Percentiles rank a stretch among this genome's conserved stretches.
Evolutionary conservation across 2,113 vertebrate species (phyloP).

Genomic region (Athene cunicularia): DNA sequence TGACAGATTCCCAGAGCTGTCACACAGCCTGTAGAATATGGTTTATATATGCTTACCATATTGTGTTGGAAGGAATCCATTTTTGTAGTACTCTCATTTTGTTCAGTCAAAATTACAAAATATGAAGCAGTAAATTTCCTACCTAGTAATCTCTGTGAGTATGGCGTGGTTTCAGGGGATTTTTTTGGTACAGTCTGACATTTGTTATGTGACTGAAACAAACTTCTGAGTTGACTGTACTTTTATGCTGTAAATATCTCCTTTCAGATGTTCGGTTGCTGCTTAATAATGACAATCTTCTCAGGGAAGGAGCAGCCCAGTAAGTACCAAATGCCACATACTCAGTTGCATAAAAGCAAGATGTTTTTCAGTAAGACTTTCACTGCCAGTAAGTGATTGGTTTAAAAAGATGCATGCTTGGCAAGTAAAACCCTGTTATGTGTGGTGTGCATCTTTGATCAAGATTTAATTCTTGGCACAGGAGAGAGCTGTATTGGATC

Average conservation of each 20-base stretch:
- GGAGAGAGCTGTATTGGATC: background rate
- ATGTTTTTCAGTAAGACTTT: background rate
- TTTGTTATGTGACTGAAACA: background rate
- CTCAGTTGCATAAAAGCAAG: background rate
- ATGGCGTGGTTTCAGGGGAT: background rate
- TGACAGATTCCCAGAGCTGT: background rate
- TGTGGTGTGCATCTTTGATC: background rate
- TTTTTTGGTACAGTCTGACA: background rate
- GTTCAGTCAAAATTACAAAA: background rate
- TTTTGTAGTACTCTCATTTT: background rate
- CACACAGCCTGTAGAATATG: background rate
- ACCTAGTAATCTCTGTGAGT: background rate
- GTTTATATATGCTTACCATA: background rate
- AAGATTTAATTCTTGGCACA: background rate
- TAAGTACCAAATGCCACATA: constrained; percentile 77
- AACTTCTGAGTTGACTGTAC: background rate
- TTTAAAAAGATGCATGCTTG: background rate
- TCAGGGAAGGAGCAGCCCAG: constrained; percentile 96
- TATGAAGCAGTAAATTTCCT: background rate
- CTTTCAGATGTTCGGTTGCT: constrained; percentile 94
- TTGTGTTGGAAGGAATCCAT: background rate
- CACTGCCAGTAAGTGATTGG: background rate
- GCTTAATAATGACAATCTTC: constrained; percentile 97
- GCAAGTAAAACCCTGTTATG: background rate
- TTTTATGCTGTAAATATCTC: background rate